Percentiles rank a stretch among this genome's conserved stretches.
Evolutionary conservation across 2,888 invertebrate species (phyloP).

Genomic region (Dendrolimus pini): DNA sequence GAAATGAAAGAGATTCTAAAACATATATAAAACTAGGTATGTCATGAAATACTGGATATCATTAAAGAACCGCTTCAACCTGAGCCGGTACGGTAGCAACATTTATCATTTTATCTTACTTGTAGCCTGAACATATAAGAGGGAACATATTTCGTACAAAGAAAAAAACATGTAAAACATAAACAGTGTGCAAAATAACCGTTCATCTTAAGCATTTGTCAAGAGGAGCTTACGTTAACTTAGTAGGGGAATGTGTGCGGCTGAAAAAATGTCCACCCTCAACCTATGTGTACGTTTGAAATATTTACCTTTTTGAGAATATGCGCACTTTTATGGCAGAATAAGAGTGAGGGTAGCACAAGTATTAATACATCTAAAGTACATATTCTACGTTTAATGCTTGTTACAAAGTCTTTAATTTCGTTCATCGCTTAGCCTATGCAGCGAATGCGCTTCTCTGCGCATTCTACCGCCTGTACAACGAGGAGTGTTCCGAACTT

Average conservation of each 20-base stretch:
- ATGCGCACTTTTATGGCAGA: conserved; percentile 30
- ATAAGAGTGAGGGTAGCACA: neutral
- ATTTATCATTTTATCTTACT: conserved; percentile 33
- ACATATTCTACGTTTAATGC: neutral
- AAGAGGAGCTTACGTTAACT: conserved; percentile 67
- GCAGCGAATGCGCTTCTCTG: no score
- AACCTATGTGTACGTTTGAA: conserved; percentile 34
- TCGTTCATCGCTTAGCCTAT: no score
- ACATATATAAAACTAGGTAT: no score
- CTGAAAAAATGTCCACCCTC: conserved; percentile 44
- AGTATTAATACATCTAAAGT: neutral
- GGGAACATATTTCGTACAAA: conserved; percentile 36
- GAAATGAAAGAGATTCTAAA: no score
- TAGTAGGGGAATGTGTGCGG: conserved; percentile 53
- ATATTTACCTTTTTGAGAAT: conserved; percentile 44
- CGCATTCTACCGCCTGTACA: no score
- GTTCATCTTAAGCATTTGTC: conserved; percentile 74
- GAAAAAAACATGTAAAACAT: conserved; percentile 47
- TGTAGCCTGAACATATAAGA: conserved; percentile 31
- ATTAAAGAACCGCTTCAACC: conserved; percentile 26
- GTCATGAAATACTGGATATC: conserved; percentile 31
- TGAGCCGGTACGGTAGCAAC: conserved; percentile 19
- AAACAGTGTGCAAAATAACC: conserved; percentile 68
- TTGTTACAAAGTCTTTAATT: no score
- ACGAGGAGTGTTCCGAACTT: no score